Evolutionary conservation across 2,888 invertebrate species (phyloP), one percentile per base, ranked within the genome.

Genomic region (Amphiduros pacificus): DNA sequence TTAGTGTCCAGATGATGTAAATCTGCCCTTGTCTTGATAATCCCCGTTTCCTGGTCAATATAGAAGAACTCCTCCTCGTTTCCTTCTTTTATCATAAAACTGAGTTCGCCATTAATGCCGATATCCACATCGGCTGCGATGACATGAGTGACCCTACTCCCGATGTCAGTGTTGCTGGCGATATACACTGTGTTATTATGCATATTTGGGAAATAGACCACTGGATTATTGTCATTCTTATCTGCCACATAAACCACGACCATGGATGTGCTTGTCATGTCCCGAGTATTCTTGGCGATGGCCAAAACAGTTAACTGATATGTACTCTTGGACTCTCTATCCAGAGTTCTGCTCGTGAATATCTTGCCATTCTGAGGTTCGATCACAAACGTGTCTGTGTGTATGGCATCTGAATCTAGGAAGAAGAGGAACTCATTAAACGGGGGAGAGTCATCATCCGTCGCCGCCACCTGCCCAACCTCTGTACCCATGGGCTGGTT

Each of bases 141-240:
- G 22, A 65, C 26, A 17, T 58, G 24, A 6, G 59, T 55, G 4
- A 67, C 53, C 3, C 41, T 44, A 17, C 36, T 50, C 26, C 64
- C 60, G 22, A 49, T 32, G 14, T 36, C 36, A 1, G 50, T 51
- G 24, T 44, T 29, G 55, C 54, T 57, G 24, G 60, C 55, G 31
- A 67, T 31, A 40, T 53, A 48, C 6, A 67, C 41, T 20, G 64
- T 61, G 28, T 59, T 53, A 32, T 67, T 64, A 22, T 48, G 27
- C 11, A 32, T 27, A 27, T 44, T 55, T 2, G 66, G 66, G 49
- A 59, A 66, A 14, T 44, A 53, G 27, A 65, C 54, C n/a, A 55
- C 48, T 3, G 67, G 67, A 40, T 54, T 31, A 53, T 67, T 65
- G 53, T 67, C 67, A 57, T 67, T 67, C 32, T 55, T 51, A 49